A percentile compares a stretch with the other conserved stretches of the same genome.
Evolutionary conservation across 2,888 invertebrate genomes (phyloP).

Genomic region (Tanypteryx hageni): DNA sequence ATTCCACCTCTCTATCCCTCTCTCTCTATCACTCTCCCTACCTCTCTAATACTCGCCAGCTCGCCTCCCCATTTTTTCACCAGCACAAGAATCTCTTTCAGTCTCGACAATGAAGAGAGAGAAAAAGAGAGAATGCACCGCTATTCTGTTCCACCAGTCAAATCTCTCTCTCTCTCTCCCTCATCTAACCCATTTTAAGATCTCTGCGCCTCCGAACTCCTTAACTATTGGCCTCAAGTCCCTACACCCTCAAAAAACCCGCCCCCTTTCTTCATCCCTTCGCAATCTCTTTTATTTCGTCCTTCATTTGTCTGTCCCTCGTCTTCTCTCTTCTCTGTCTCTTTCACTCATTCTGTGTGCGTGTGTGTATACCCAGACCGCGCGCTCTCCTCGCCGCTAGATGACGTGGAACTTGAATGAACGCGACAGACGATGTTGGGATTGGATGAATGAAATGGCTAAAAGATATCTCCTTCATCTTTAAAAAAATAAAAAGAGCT

Average conservation of each 20-base stretch:
- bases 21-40: background rate
- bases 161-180: background rate
- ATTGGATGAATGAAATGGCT: slow-evolving; percentile 14
- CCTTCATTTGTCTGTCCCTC: background rate
- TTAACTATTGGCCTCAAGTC: too few species aligned
- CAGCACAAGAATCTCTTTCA: slow-evolving; percentile 37
- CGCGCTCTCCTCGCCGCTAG: background rate
- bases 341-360: too few species aligned
- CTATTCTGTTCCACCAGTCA: background rate
- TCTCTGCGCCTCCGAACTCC: too few species aligned
- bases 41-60: background rate
- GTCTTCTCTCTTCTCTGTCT: too few species aligned
- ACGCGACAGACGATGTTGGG: slow-evolving; percentile 7
- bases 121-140: background rate
- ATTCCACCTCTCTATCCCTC: background rate
- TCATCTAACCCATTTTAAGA: slow-evolving; percentile 15
- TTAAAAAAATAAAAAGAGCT: background rate
- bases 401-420: background rate
- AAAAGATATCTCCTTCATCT: slow-evolving; percentile 19
- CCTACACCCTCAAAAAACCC: background rate
- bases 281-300: background rate
- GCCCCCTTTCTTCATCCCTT: background rate
- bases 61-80: background rate
- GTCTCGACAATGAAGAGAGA: background rate
- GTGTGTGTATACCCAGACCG: too few species aligned